Base-by-base conservation (phyloP, 2,888 invertebrate genomes). In the Athripsodes cinereus region DNA sequence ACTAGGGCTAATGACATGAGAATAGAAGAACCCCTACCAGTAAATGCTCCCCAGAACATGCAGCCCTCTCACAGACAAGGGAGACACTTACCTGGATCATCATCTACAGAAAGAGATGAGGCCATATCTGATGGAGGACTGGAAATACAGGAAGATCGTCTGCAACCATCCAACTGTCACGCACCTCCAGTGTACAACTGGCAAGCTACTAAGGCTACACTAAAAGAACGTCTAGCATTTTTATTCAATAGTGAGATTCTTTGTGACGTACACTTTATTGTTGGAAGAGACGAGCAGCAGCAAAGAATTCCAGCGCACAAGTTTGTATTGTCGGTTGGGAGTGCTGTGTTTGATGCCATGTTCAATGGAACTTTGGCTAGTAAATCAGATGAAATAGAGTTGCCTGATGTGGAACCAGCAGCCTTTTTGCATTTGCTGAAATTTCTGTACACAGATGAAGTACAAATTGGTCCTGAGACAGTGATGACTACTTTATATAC, bases 401-500 rank as follows among this genome's bases (percentile, higher is more conserved):
- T 92, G 52, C 90, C 90, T 0, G 92, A 92, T 71, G 88, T 92
- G 0, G 92, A 92, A 68, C 89, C 91, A 0, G 84, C 86, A 6
- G 90, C 91, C 1, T 92, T 92, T 69, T 71, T 88, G 47, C 86
- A 88, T 61, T 78, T 92, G 54, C 75, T 92, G 44, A 82, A 80
- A 70, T 86, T 85, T 71, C 74, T 86, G 55, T 92, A 92, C 69
- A 87, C 90, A 0, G 92, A 92, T 74, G 89, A 90, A 69, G 88
- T 91, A 11, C 82, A 86, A 59, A 90, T 92, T 66, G 90, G 87
- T 8, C 88, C 91, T 0, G 91, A 92, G 68, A 88, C 87, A 68
- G 92, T 92, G 1, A 91, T 92, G 90, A 87, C 90, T 1, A 90
- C 90, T 0, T 71, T 92, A 52, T 92, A 92, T 67, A 88, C 91